Evolutionary conservation across 2,888 invertebrate species (phyloP).

Genomic region (Chrysodeixis includens): DNA sequence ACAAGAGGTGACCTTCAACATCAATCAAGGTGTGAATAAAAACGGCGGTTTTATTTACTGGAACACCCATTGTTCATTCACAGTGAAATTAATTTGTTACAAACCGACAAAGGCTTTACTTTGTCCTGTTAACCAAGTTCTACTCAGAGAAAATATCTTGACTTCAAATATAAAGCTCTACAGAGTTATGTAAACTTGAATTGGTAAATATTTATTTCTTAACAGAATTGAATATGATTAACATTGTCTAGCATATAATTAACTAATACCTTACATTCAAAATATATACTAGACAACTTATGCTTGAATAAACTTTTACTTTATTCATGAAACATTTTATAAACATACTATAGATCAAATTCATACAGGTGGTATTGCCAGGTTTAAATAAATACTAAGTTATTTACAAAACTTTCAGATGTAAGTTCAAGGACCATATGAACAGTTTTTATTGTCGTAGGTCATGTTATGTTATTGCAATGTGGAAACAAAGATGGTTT

Average conservation of each 20-base stretch:
- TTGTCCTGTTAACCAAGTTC: conserved; percentile 12
- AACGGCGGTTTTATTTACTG: conserved; percentile 25
- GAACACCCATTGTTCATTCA: conserved; percentile 23
- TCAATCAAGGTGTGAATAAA: conserved; percentile 31
- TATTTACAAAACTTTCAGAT: not conserved
- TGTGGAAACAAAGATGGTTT: not conserved
- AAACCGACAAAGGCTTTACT: conserved; percentile 10
- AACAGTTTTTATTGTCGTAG: not conserved
- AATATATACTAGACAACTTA: not conserved
- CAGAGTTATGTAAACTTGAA: not conserved
- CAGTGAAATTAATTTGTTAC: conserved; percentile 18
- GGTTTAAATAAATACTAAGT: not conserved
- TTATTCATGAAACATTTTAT: not conserved
- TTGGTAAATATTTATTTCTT: conserved; percentile 1
- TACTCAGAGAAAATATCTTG: conserved; percentile 22
- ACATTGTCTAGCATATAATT: no score
- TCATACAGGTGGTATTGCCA: not conserved
- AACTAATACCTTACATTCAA: not conserved
- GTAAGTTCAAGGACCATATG: not conserved
- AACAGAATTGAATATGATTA: not conserved
- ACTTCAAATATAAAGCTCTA: conserved; percentile 9
- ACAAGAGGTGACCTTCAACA: conserved; percentile 39
- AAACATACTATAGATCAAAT: not conserved
- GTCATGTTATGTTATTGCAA: not conserved
- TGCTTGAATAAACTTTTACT: not conserved